Percentiles rank a stretch among this genome's conserved stretches.
Evolutionary conservation across 2,113 vertebrate species (phyloP).

Genomic region (Eptatretus burgeri): DNA sequence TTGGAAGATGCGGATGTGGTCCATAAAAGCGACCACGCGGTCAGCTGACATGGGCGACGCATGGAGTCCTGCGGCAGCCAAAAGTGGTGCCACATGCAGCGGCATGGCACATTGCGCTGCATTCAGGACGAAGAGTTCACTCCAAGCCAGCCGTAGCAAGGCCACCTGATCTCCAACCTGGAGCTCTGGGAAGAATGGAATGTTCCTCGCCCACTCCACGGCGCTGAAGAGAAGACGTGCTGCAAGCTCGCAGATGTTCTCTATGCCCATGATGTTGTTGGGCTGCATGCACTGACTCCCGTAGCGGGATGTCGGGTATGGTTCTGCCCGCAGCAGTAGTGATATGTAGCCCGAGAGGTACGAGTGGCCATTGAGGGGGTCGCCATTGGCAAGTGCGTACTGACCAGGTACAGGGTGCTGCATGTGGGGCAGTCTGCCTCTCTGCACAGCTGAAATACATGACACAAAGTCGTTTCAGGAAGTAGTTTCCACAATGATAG

Average conservation of each 20-base stretch:
- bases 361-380: slow-evolving; percentile 29
- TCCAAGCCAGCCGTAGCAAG: slow-evolving; percentile 40
- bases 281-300: slow-evolving; percentile 42
- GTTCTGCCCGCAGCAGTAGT: slow-evolving; percentile 35
- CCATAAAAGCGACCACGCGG: slow-evolving; percentile 43
- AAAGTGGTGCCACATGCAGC: slow-evolving; percentile 30
- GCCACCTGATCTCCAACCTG: slow-evolving; percentile 24
- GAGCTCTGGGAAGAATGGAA: slow-evolving; percentile 46
- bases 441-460: slow-evolving; percentile 28
- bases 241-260: slow-evolving; percentile 46
- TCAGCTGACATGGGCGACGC: slow-evolving; percentile 40
- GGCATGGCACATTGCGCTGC: slow-evolving; percentile 45
- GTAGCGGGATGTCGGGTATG: slow-evolving; percentile 38
- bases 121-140: slow-evolving; percentile 42
- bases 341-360: slow-evolving; percentile 45
- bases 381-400: slow-evolving; percentile 26
- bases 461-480: not conserved
- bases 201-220: slow-evolving; percentile 49
- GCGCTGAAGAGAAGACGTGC: slow-evolving; percentile 44
- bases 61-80: slow-evolving; percentile 39
- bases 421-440: slow-evolving; percentile 25
- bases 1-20: slow-evolving; percentile 45
- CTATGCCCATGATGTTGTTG: slow-evolving; percentile 38
- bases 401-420: slow-evolving; percentile 29
- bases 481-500: too few species aligned